Base-by-base conservation (phyloP, 2,888 invertebrate genomes). In the Ceratothoa steindachneri region DNA sequence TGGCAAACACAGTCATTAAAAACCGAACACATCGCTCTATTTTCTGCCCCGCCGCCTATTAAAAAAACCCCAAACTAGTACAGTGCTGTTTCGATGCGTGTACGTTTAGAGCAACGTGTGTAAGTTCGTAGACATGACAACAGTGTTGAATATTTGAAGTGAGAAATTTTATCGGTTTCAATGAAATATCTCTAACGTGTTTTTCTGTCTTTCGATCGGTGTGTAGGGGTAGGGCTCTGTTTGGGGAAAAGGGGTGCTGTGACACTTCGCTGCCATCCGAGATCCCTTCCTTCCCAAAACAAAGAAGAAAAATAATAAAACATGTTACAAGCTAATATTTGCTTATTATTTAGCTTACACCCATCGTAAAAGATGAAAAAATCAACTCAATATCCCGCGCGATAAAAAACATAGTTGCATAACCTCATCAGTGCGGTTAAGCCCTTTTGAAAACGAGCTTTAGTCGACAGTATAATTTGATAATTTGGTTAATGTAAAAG, bases 291-390 rank as follows among this genome's bases (percentile, higher is more conserved):
- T 60, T 60, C 60, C 60, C 60, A 60, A 60, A 60, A 60, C 60
- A 60, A 60, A 60, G 60, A 60, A 60, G n/a, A 24, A 60, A 60
- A 60, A 60, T 60, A 60, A 60, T 60, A 60, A 60, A 60, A 60
- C 60, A 60, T 60, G 60, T 60, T 60, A 60, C 60, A 60, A 60
- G 60, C 60, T 60, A 60, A 60, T 60, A 60, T 60, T 60, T 60
- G 24, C 60, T 60, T 60, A 60, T 60, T 60, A 60, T 60, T 60
- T 60, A 60, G 24, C 60, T 60, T 60, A 60, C 22, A 24, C 1
- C 24, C 2, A n/a, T 60, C 60, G 22, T 22, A 24, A 24, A n/a
- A 1, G 24, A 24, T 1, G 60, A 24, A 60, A 51, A 60, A 60
- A 60, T n/a, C 22, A 24, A 12, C 52, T 51, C 19, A 51, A 51